Base-by-base conservation (phyloP, 2,888 invertebrate species). In the Ypsolopha scabrella region DNA sequence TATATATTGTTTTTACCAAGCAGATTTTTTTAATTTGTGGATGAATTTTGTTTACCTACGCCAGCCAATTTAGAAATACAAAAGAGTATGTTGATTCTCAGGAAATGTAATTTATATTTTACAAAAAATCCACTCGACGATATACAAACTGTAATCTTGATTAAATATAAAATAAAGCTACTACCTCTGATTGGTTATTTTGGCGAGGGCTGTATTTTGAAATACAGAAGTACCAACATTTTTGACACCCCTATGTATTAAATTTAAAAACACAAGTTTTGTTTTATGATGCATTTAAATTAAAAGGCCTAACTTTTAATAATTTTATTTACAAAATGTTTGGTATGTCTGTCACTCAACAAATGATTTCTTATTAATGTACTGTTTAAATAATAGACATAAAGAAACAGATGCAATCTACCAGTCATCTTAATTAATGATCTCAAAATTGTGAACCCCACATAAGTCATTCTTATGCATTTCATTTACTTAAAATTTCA, bases 371-470 rank as follows among this genome's bases (percentile, higher is more conserved):
- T 35, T 44, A 48, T 6, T 35, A 34, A 53, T 50, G 46, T 49
- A 51, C 48, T 48, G 24, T 24, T 35, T 47, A 52, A 54, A 51
- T 50, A 55, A 54, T 54, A 54, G 46, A 52, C 33, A 56, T 56
- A 53, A 57, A 24, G 24, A 24, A 51, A 58, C 54, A 54, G 54
- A 57, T 55, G 53, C 58, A 56, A 51, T 56, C 56, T 57, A 60
- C 63, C 65, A 60, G 75, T 67, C 72, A 68, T 61, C 68, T 71
- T 73, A 46, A 35, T 24, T 70, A 71, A 67, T 81, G 83, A 83
- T 83, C 83, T 85, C 83, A 83, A 79, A 78, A 78, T 75, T 75
- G 70, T 73, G 71, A 77, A 72, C 72, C 73, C 68, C 62, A 61
- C 68, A 67, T 72, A 64, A 80, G 80, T 79, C 78, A 75, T 75